A percentile compares a stretch with the other conserved stretches of the same genome.
These are phyloP conservation scores for Diglossa cyanea DNA, from an alignment of 2,797 vertebrate genomes.

Conservation along the genomic window DNA sequence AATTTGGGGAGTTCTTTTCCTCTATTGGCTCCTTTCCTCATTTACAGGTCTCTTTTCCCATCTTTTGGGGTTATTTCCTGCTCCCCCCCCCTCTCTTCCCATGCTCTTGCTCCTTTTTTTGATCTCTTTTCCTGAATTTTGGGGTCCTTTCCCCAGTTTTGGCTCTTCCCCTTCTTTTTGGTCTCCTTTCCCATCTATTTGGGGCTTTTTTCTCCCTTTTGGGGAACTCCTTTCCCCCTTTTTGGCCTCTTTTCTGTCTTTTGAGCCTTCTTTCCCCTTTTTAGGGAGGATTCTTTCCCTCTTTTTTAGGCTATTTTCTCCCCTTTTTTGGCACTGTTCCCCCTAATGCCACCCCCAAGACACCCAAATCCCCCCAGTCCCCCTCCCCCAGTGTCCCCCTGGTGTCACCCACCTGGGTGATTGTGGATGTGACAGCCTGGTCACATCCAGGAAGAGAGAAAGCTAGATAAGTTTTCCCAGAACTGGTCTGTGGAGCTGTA, in stretches of 20 bases:
- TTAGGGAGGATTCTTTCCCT: not conserved
- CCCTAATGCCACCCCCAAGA: accelerated
- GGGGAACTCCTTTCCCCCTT: not conserved
- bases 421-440: not conserved
- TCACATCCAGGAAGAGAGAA: too few species aligned
- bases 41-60: not conserved
- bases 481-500: too few species aligned
- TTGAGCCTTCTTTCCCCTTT: not conserved
- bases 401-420: not conserved
- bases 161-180: not conserved
- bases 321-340: not conserved
- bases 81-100: accelerated
- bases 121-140: not conserved
- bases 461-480: too few species aligned
- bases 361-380: accelerated
- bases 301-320: not conserved
- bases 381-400: not conserved
- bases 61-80: not conserved
- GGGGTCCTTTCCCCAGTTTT: not conserved
- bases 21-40: not conserved
- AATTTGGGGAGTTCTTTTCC: not conserved
- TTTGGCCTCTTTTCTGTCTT: not conserved
- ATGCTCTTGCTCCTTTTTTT: not conserved
- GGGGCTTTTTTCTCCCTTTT: not conserved
- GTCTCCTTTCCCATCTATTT: not conserved